Percentiles rank a stretch among this genome's conserved stretches.
Conservation (phyloP, 2,797 vertebrate genomes). For the Ctenopoma kingsleyae region DNA sequence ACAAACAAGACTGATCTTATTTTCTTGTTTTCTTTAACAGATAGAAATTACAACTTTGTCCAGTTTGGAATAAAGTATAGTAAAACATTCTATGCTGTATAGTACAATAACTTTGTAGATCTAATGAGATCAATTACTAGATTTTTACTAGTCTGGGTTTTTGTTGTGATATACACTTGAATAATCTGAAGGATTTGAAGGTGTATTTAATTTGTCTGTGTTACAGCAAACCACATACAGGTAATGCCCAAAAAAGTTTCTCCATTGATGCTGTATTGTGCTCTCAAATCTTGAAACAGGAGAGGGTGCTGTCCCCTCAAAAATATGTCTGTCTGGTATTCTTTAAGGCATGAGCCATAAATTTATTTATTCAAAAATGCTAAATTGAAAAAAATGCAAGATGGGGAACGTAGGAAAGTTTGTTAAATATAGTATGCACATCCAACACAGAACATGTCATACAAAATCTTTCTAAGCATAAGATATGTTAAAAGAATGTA, state of each 20-base stretch:
- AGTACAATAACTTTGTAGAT: background rate
- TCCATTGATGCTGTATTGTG: background rate
- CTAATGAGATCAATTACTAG: background rate
- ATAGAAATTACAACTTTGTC: slow-evolving; percentile 13
- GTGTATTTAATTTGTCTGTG: background rate
- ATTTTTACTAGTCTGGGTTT: background rate
- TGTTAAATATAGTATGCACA: too few relatives aligned
- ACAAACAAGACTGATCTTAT: slow-evolving; percentile 44
- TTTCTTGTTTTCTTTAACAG: slow-evolving; percentile 5
- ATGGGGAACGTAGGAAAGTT: background rate
- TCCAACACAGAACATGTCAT: background rate
- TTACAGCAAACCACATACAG: background rate
- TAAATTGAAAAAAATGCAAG: background rate
- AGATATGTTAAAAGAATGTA: background rate
- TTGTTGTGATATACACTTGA: background rate
- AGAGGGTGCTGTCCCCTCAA: slow-evolving; percentile 72
- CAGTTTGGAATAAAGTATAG: background rate
- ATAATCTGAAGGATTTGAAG: background rate
- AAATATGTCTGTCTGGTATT: slow-evolving; percentile 20
- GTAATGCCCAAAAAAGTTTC: background rate
- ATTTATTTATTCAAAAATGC: slow-evolving; percentile 1
- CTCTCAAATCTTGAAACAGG: slow-evolving; percentile 48
- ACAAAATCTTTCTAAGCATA: background rate
- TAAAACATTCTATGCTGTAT: background rate
- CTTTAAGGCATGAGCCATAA: slow-evolving; percentile 22